These are phyloP conservation scores for Plecotus auritus DNA, from an alignment of 2,113 vertebrate species.

Conservation along the genomic window DNA sequence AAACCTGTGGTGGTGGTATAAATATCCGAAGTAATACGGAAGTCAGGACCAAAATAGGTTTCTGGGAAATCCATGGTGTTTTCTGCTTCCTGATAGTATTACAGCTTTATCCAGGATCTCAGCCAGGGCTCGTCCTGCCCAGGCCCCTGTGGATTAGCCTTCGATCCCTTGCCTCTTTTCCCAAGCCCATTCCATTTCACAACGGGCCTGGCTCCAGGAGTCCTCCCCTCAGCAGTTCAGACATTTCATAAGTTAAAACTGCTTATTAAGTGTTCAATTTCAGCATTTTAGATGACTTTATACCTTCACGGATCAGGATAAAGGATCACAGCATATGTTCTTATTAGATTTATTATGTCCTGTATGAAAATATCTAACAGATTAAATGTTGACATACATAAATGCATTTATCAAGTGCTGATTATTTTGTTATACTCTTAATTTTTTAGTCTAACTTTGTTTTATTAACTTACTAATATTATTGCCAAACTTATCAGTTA, in stretches of 20 bases:
- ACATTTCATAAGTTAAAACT: neutral
- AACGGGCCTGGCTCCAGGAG: neutral
- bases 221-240: neutral
- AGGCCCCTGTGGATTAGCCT: neutral
- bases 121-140: neutral
- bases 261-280: neutral
- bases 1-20: constrained; percentile 24
- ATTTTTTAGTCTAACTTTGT: constrained; percentile 6
- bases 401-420: neutral
- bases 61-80: constrained; percentile 60
- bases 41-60: constrained; percentile 64
- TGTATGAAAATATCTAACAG: neutral
- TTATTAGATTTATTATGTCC: neutral
- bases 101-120: constrained; percentile 53
- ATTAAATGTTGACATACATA: neutral
- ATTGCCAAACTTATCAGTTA: neutral
- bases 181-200: neutral
- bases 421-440: neutral
- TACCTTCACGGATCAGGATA: neutral
- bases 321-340: neutral
- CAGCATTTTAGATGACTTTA: neutral
- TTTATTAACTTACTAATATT: constrained; percentile 26
- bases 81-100: constrained; percentile 56
- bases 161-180: neutral
- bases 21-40: constrained; percentile 49